Conservation (phyloP, 2,113 vertebrate genomes). For the Ia io region DNA sequence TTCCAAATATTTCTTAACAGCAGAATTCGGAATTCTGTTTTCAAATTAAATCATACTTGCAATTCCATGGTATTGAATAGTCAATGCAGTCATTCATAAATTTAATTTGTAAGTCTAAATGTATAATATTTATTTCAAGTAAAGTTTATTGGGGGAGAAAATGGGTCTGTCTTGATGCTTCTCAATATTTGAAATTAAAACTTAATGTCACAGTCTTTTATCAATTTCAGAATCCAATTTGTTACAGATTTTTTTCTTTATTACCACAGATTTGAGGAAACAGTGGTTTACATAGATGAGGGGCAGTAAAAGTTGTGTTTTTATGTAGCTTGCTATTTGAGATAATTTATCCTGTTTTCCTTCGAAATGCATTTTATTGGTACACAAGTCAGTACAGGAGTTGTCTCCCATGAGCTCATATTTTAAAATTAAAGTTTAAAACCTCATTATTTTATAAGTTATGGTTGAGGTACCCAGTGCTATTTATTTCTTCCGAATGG, state of each 20-base stretch:
- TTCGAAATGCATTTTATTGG: not conserved
- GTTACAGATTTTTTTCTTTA: not conserved
- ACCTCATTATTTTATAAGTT: not conserved
- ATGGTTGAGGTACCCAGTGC: not conserved
- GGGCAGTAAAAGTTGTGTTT: not conserved
- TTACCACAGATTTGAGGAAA: not conserved
- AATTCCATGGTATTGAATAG: not conserved
- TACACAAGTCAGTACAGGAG: not conserved
- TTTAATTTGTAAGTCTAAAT: not conserved
- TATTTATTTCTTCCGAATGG: not conserved
- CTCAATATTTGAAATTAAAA: not conserved
- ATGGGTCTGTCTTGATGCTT: not conserved
- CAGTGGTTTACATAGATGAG: not conserved
- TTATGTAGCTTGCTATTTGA: slow-evolving; percentile 5
- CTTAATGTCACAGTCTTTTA: not conserved
- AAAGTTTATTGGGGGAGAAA: not conserved
- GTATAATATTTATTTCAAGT: not conserved
- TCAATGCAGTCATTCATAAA: not conserved
- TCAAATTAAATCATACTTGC: not conserved
- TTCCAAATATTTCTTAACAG: slow-evolving; percentile 30
- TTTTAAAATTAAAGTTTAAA: not conserved
- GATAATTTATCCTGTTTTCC: not conserved
- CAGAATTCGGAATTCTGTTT: not conserved
- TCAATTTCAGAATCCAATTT: not conserved
- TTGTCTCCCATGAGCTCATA: not conserved